Evolutionary conservation across 2,797 vertebrate genomes (phyloP).

Genomic region (Bufotes viridis): DNA sequence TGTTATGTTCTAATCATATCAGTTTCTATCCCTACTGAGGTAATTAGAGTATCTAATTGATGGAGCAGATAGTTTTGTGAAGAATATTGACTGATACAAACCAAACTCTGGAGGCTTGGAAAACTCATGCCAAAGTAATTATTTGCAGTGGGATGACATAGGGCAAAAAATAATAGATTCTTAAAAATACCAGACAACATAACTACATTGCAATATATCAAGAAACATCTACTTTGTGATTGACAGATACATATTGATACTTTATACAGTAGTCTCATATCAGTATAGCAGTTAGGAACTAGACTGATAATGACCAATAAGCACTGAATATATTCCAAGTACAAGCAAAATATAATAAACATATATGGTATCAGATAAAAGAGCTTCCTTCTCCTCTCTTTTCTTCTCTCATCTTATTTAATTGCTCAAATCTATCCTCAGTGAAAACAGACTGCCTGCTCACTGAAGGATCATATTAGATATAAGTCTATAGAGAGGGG

Average conservation of each 20-base stretch:
- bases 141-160: constrained; percentile 33
- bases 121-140: constrained; percentile 36
- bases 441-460: too few relatives aligned
- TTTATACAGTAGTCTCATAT: constrained; percentile 2
- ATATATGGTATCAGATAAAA: too few relatives aligned
- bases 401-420: too few relatives aligned
- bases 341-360: too few relatives aligned
- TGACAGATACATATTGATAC: constrained; percentile 45
- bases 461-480: too few relatives aligned
- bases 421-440: too few relatives aligned
- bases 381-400: too few relatives aligned
- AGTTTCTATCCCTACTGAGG: constrained; percentile 40
- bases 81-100: constrained; percentile 40
- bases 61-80: constrained; percentile 38
- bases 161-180: constrained; percentile 25
- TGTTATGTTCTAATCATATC: constrained; percentile 26
- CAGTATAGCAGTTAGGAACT: background rate
- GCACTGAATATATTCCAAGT: background rate
- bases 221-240: constrained; percentile 20
- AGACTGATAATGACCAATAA: background rate
- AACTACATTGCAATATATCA: constrained; percentile 7
- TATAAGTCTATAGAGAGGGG: too few relatives aligned
- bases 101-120: constrained; percentile 29
- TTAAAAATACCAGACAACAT: background rate
- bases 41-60: constrained; percentile 50